Conservation (phyloP, 2,797 vertebrate genomes). For the Sarcophilus harrisii region DNA sequence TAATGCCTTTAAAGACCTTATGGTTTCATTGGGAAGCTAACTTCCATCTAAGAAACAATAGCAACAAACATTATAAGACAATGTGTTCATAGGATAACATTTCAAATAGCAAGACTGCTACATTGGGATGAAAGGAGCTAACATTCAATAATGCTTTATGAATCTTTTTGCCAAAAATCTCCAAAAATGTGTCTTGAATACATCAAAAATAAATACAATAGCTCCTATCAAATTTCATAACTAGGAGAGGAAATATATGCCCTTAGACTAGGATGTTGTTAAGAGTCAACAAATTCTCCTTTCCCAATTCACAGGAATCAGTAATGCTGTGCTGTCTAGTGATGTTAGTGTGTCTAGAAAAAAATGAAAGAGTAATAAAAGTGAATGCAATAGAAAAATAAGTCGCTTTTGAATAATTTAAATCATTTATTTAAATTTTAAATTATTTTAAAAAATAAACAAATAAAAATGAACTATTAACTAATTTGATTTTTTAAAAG, state of each 20-base stretch:
- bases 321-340: neutral
- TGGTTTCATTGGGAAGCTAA: neutral
- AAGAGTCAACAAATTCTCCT: neutral
- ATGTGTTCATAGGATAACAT: neutral
- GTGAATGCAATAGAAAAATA: no score
- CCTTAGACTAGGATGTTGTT: neutral
- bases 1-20: neutral
- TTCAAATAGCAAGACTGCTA: neutral
- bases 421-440: no score
- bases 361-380: no score
- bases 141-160: neutral
- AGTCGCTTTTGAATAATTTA: no score
- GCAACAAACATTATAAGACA: neutral
- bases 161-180: neutral
- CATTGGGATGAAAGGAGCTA: neutral
- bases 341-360: no score
- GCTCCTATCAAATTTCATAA: neutral
- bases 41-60: neutral
- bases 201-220: neutral
- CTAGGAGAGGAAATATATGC: conserved; percentile 1
- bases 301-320: neutral
- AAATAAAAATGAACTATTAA: no score
- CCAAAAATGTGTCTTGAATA: neutral
- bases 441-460: no score
- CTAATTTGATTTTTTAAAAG: no score